Evolutionary conservation across 2,888 invertebrate species (phyloP).

Genomic region (Helobdella robusta): DNA sequence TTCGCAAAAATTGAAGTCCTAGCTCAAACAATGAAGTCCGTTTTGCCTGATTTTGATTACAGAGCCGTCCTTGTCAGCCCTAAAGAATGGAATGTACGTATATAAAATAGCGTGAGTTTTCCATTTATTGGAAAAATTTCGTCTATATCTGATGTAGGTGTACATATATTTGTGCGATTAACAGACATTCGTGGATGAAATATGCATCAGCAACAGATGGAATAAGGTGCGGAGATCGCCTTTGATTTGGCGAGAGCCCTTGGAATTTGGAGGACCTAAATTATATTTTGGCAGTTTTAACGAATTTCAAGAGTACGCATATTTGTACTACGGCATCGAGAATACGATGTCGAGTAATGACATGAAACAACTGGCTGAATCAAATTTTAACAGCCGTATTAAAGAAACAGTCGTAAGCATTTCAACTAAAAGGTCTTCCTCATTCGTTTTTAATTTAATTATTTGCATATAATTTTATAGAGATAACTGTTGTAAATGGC

Average conservation of each 20-base stretch:
- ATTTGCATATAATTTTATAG: not conserved
- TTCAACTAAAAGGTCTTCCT: not conserved
- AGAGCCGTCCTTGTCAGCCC: slow-evolving; percentile 46
- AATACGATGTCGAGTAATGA: slow-evolving; percentile 42
- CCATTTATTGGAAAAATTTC: not conserved
- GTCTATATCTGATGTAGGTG: not conserved
- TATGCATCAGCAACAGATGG: slow-evolving; percentile 45
- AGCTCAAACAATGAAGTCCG: slow-evolving; percentile 43
- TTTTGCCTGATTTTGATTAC: slow-evolving; percentile 44
- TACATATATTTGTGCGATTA: not conserved
- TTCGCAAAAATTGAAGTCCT: slow-evolving; percentile 47
- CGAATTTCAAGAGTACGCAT: slow-evolving; percentile 47
- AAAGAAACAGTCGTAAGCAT: slow-evolving; percentile 15
- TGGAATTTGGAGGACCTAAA: slow-evolving; percentile 50
- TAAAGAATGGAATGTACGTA: slow-evolving; percentile 42
- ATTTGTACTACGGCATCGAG: slow-evolving; percentile 46
- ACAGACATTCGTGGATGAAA: slow-evolving; percentile 42
- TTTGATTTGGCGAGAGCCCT: slow-evolving; percentile 49
- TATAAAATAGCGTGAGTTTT: not conserved
- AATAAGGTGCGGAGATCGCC: slow-evolving; percentile 43
- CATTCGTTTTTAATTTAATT: not conserved
- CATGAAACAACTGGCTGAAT: slow-evolving; percentile 42
- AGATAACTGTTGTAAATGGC: not conserved
- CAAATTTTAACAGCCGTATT: slow-evolving; percentile 37
- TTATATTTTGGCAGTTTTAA: slow-evolving; percentile 48